Conservation (phyloP, 2,797 vertebrate species). For the Anguilla megastoma region DNA sequence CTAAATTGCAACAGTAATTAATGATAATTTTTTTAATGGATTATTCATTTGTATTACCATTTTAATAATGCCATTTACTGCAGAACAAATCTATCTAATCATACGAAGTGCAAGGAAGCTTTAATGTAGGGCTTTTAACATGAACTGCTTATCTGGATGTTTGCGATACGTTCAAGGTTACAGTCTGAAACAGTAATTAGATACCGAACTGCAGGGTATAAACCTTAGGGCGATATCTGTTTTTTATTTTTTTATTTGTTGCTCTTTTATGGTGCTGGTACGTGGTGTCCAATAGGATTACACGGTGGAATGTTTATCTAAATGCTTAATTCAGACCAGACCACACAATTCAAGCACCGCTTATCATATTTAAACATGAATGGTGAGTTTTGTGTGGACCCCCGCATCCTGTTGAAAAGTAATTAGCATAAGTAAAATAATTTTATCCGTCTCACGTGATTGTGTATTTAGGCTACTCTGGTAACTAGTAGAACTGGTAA, state of each 20-base stretch:
- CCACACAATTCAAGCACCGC: background rate
- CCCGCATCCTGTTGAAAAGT: background rate
- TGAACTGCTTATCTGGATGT: conserved; percentile 58
- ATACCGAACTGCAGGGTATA: background rate
- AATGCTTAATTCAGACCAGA: background rate
- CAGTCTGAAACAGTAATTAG: conserved; percentile 46
- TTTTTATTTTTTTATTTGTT: background rate
- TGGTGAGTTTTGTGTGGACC: background rate
- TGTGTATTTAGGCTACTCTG: background rate
- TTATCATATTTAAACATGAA: background rate
- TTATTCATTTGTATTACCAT: background rate
- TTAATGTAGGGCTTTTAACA: conserved; percentile 64
- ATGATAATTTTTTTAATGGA: background rate
- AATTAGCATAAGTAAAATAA: background rate
- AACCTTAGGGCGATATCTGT: background rate
- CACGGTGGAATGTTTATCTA: background rate
- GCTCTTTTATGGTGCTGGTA: background rate
- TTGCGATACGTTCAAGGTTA: conserved; percentile 72
- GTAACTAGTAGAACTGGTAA: background rate
- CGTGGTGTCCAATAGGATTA: background rate
- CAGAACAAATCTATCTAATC: conserved; percentile 52
- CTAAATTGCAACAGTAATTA: background rate
- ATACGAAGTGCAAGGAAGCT: conserved; percentile 62
- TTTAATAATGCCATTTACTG: background rate
- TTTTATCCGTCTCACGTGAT: background rate